Base-by-base conservation (phyloP, 2,888 invertebrate genomes). In the Lepas anatifera region DNA sequence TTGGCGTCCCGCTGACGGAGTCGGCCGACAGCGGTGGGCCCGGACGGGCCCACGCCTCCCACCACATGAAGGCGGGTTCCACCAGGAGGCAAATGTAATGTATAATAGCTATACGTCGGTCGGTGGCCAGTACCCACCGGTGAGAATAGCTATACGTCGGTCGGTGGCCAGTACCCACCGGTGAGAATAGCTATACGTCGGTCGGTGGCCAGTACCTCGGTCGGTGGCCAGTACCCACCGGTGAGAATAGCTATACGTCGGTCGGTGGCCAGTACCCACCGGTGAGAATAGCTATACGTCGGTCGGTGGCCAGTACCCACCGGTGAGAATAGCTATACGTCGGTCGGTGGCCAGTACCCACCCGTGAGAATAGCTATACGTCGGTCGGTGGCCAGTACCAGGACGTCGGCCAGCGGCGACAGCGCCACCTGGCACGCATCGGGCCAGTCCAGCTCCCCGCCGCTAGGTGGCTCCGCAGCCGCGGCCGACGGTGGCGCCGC, bases 391-490 rank as follows among this genome's bases (percentile, higher is more conserved):
- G 86, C 88, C 72, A 91, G 77, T 0, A 84, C 87, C 73, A 91
- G 81, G 37, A 89, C 77, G 77, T 91, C 90, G 63, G 86, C 87
- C 58, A 86, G 84, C 3, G 91, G 89, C 18, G 89, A 88, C n/a
- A 87, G 78, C 0, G 89, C 86, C 73, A 88, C 79, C 71, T 85
- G 80, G 74, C 88, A 85, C 25, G 85, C 83, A 76, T 88, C 87
- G 22, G 90, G 79, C 86, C 90, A 90, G 32, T 58, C 58, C 18
- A 32, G 32, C 32, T 32, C 58, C 1, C 18, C 32, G 29, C 13
- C 58, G 32, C 18, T 22, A 18, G 32, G 32, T 3, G 32, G 3
- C 4, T 29, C 1, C 32, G 16, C 58, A 18, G 3, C 58, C 6
- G 29, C 25, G 18, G 18, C 29, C 3, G 18, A 13, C 16, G 58